Base-by-base conservation (phyloP, 2,888 invertebrate species). In the Lymantria monacha region DNA sequence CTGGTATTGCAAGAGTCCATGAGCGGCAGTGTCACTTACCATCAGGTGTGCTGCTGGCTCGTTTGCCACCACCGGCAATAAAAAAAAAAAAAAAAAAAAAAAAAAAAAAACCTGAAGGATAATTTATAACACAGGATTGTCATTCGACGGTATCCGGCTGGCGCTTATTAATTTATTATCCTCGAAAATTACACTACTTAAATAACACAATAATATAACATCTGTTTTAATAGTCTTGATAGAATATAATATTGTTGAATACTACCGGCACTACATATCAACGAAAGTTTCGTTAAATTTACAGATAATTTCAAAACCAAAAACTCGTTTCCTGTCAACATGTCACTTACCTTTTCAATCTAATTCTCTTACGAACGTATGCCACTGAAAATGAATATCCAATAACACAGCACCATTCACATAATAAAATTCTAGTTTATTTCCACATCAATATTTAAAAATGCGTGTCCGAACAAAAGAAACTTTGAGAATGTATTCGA, bases 91-190 rank as follows among this genome's bases (percentile, higher is more conserved):
- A n/a, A n/a, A n/a, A n/a, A n/a, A n/a, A n/a, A n/a, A n/a, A n/a
- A n/a, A n/a, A n/a, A n/a, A n/a, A n/a, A n/a, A 70, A 73, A 66
- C 61, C 65, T 56, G 64, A 53, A 63, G 53, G 63, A 67, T 72
- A 71, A 72, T 76, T 75, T 69, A 63, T 65, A 55, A 54, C 66
- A 65, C 69, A 70, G 65, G 67, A 71, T 67, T 63, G 55, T 46
- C 60, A 57, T 56, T 66, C 51, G 57, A 57, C 46, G 59, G 57
- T 58, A 63, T 64, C 69, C 71, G 68, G 63, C 22, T 22, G 22
- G 5, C 5, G 22, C 22, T 22, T 22, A 22, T 22, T 22, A 22
- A 22, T 5, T 22, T 22, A 22, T 22, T 22, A 22, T 22, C 22
- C 22, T 22, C 22, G 22, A 22, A 22, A 22, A 22, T 22, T 22